Conservation (phyloP, 2,113 vertebrate genomes). For the Diadophis punctatus region DNA sequence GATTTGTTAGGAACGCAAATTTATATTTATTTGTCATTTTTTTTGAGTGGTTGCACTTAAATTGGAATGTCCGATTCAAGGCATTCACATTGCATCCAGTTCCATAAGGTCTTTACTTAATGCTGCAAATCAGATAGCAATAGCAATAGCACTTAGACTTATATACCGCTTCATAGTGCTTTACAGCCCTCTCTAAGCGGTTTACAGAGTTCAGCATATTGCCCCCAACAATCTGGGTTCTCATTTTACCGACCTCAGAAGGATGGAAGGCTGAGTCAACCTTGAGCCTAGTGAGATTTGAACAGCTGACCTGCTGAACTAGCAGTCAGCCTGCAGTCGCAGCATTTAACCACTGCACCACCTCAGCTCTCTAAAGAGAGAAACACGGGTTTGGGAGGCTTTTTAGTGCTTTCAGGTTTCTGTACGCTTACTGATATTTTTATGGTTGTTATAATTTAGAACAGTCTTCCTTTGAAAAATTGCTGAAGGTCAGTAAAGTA, state of each 20-base stretch:
- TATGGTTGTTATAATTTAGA: background rate
- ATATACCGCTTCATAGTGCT: too few species aligned
- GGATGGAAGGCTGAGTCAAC: too few species aligned
- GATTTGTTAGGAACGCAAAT: background rate
- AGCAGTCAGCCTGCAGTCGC: too few species aligned
- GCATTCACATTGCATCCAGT: background rate
- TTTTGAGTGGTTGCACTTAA: background rate
- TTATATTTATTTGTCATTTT: background rate
- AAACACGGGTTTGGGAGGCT: background rate
- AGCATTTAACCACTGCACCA: too few species aligned
- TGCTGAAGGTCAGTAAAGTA: background rate
- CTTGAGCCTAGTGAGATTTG: too few species aligned
- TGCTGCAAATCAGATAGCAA: background rate
- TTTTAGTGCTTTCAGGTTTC: background rate
- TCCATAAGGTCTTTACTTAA: background rate
- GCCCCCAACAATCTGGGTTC: too few species aligned
- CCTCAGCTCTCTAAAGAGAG: too few species aligned
- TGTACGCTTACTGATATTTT: background rate
- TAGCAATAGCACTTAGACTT: too few species aligned
- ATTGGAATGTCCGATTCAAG: background rate
- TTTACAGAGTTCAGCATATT: too few species aligned
- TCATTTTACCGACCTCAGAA: too few species aligned
- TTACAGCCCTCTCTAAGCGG: too few species aligned
- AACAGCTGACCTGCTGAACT: too few species aligned
- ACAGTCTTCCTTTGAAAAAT: background rate